Base-by-base conservation (phyloP, 2,113 vertebrate genomes). In the Halcyon senegalensis region DNA sequence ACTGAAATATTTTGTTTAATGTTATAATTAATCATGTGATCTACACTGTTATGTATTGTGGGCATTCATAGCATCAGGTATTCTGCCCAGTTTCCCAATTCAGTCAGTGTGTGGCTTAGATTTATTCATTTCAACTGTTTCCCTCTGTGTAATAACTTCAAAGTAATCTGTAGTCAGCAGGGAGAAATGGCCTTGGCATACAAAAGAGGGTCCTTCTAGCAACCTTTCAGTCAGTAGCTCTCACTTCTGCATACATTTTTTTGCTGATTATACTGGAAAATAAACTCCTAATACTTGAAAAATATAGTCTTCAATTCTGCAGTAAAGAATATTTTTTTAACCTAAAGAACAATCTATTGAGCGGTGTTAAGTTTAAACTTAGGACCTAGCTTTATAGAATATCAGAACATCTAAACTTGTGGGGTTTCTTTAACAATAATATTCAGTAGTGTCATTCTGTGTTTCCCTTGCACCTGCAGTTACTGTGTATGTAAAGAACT, bases 361-460 rank as follows among this genome's bases (percentile, higher is more conserved):
- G 50, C 19, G 33, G 27, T 41, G 20, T 63, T 39, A 56, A 78
- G 88, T 2, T 67, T 53, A 70, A 79, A 55, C 15, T 41, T 77
- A 14, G 10, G 10, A 58, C 13, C 1, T 9, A 67, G 23, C 11
- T 87, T 59, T 83, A 43, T 30, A 87, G 64, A 78, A 74, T 56
- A 78, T 41, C 18, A 84, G 44, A 59, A 50, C 28, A 55, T 48
- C 4, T 70, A 56, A 93, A 60, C 10, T 44, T 23, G 41, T 24
- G 6, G 46, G 20, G 12, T 41, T 0, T 53, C 31, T 44, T 44
- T 30, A 0, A 9, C 37, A 17, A 0, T 8, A 48, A 18, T 37
- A 69, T 21, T 87, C 18, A 67, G 10, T 41, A 48, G 11, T 7
- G 13, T 58, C 64, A 51, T 51, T 80, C 16, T 56, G 1, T 27